phyloP scores from a whole-genome alignment of 2,888 invertebrate genomes.

The Aphidoletes aphidimyza region DNA sequence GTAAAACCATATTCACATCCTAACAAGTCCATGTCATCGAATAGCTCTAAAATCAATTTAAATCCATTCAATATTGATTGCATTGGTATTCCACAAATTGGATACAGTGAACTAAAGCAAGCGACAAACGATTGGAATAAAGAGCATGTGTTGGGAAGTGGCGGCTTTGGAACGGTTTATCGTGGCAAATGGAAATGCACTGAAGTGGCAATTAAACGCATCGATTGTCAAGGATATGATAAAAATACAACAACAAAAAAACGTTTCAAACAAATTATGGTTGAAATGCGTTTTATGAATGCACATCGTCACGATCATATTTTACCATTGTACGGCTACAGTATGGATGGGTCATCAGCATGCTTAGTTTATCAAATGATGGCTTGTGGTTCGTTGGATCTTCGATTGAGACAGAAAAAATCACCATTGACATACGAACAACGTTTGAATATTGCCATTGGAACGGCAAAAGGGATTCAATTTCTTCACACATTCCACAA shows the following conservation, averaged over 20 bases:
- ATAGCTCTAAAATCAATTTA: slow-evolving; percentile 58
- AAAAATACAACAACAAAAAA: slow-evolving; percentile 62
- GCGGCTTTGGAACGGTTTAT: slow-evolving; percentile 94
- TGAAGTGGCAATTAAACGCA: slow-evolving; percentile 86
- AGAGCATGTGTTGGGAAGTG: slow-evolving; percentile 79
- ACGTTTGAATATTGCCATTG: slow-evolving; percentile 82
- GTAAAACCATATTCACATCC: slow-evolving; percentile 56
- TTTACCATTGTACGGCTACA: slow-evolving; percentile 87
- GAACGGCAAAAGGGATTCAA: slow-evolving; percentile 89
- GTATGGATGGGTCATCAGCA: slow-evolving; percentile 77
- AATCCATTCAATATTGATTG: slow-evolving; percentile 63
- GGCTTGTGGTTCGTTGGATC: slow-evolving; percentile 91
- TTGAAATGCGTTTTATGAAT: slow-evolving; percentile 81
- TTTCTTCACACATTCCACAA: slow-evolving; percentile 81
- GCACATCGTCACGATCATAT: slow-evolving; percentile 91
- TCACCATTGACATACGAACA: slow-evolving; percentile 80
- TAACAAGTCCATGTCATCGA: slow-evolving; percentile 61
- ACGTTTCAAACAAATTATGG: slow-evolving; percentile 71
- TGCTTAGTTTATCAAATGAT: slow-evolving; percentile 94
- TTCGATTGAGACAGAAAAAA: slow-evolving; percentile 71
- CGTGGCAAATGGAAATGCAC: slow-evolving; percentile 88
- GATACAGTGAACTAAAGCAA: slow-evolving; percentile 78
- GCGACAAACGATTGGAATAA: slow-evolving; percentile 85
- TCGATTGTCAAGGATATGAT: slow-evolving; percentile 69
- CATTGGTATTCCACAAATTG: slow-evolving; percentile 73